A percentile compares a stretch with the other conserved stretches of the same genome.
Conservation (phyloP, 2,113 vertebrate species). For the Odocoileus hemionus region DNA sequence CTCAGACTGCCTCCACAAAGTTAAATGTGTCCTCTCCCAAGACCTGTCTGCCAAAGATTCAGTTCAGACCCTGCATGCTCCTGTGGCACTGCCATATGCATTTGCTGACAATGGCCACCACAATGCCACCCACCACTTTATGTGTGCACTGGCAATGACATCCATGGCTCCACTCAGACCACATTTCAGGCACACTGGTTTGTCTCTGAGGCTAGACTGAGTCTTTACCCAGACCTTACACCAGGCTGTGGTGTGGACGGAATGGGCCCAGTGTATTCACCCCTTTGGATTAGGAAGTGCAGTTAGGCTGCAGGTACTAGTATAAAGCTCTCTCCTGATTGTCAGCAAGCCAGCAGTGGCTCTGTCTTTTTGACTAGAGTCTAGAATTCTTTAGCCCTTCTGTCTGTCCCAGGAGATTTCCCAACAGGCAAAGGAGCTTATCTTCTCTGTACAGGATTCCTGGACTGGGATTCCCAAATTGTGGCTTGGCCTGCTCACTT, state of each 20-base stretch:
- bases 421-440: background rate
- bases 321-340: background rate
- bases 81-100: background rate
- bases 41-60: background rate
- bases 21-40: background rate
- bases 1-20: background rate
- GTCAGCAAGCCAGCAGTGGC: background rate
- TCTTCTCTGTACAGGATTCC: background rate
- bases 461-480: background rate
- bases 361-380: background rate
- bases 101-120: background rate
- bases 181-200: background rate
- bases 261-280: background rate
- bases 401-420: background rate
- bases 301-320: background rate
- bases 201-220: background rate
- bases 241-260: background rate
- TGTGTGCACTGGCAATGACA: background rate
- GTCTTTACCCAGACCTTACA: background rate
- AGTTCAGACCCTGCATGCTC: background rate
- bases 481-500: background rate
- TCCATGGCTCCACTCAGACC: background rate
- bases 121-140: background rate
- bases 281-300: background rate
- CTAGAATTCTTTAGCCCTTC: background rate